phyloP scores from a whole-genome alignment of 2,888 invertebrate genomes.

The Scaptomyza flava region DNA sequence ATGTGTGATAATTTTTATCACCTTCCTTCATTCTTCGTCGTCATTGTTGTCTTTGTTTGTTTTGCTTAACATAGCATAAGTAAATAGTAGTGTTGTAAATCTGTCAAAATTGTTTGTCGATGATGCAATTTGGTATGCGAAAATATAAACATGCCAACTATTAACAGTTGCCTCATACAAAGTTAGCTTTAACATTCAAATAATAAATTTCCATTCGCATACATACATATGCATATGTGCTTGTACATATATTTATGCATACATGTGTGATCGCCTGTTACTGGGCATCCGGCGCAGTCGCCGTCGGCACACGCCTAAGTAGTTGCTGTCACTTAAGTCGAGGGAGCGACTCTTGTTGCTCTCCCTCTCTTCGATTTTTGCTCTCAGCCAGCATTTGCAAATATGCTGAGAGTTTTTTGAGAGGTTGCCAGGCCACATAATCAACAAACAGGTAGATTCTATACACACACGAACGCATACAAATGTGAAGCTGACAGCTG shows the following conservation, averaged over 20 bases:
- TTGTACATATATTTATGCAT: constrained; percentile 1
- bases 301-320: constrained; percentile 63
- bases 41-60: constrained; percentile 26
- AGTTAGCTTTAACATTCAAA: constrained; percentile 45
- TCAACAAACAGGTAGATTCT: constrained; percentile 56
- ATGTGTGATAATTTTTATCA: constrained; percentile 63
- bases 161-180: constrained; percentile 27
- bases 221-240: background rate
- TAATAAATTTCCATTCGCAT: constrained; percentile 29
- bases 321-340: constrained; percentile 73
- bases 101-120: constrained; percentile 56
- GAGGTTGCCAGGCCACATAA: constrained; percentile 35
- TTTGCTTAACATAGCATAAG: constrained; percentile 14
- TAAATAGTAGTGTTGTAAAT: constrained; percentile 42
- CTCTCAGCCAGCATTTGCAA: constrained; percentile 32
- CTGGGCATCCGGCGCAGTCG: constrained; percentile 44
- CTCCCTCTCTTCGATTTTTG: constrained; percentile 13
- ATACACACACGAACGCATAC: constrained; percentile 4
- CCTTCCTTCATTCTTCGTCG: constrained; percentile 10
- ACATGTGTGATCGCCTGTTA: constrained; percentile 31
- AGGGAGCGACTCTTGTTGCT: constrained; percentile 58
- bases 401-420: constrained; percentile 29
- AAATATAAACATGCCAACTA: constrained; percentile 48
- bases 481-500: constrained; percentile 20
- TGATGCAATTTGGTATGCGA: constrained; percentile 67